These are phyloP conservation scores for Drosophila eugracilis DNA, from an alignment of 1,140 invertebrate genomes.

Conservation along the genomic window DNA sequence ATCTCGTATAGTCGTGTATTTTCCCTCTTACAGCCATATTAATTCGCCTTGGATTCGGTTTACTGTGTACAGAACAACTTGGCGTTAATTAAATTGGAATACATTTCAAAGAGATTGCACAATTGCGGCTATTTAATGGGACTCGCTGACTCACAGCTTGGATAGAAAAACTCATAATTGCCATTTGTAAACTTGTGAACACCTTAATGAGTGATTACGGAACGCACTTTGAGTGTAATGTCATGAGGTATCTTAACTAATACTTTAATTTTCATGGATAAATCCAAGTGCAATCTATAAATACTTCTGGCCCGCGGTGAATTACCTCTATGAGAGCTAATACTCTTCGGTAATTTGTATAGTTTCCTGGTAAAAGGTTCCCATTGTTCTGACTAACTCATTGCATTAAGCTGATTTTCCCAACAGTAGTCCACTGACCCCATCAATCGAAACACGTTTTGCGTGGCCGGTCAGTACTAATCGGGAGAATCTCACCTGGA, in stretches of 20 bases:
- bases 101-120: constrained; percentile 8
- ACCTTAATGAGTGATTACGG: no score
- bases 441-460: constrained; percentile 34
- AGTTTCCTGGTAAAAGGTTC: constrained; percentile 11
- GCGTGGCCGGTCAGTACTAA: constrained; percentile 19
- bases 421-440: constrained; percentile 37
- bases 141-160: constrained; percentile 5
- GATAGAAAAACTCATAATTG: constrained; percentile 20
- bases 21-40: constrained; percentile 1
- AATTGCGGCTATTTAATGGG: constrained; percentile 11
- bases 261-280: no score
- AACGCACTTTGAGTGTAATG: no score
- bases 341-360: background rate
- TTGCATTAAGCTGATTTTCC: constrained; percentile 1
- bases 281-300: background rate
- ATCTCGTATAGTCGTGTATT: background rate
- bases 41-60: background rate
- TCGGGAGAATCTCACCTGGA: constrained; percentile 4
- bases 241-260: no score
- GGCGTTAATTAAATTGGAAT: constrained; percentile 17
- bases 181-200: no score
- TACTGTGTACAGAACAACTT: background rate
- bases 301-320: background rate
- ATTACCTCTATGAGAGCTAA: background rate
- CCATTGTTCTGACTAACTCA: background rate